Base-by-base conservation (phyloP, 2,888 invertebrate genomes). In the Melinaea menophilus region DNA sequence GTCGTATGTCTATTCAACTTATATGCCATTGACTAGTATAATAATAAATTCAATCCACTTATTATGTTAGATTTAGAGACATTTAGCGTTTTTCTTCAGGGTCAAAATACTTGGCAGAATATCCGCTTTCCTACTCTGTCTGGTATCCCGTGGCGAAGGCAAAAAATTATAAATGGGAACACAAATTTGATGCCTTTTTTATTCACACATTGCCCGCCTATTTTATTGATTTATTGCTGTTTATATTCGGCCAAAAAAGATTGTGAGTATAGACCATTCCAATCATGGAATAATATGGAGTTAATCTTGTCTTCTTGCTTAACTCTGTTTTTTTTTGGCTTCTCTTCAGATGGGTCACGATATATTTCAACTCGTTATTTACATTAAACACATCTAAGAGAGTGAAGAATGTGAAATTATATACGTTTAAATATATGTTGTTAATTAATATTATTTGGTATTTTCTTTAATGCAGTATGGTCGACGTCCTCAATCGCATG, bases 131-230 rank as follows among this genome's bases (percentile, higher is more conserved):
- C 68, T 90, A 93, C 57, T 92, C 93, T 1, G 86, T 95, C 1
- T 94, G 96, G 93, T 94, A 93, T 77, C 94, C 94, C 0, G 93
- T 93, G 51, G 95, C 95, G 4, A 91, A 92, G 55, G 87, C 93
- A 11, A 94, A 94, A 69, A 90, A 92, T 3, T 94, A 88, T 66
- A 93, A 92, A 74, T 79, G 92, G 34, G 75, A 92, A 13, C 94
- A 95, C 74, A 81, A 90, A 63, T 71, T 94, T 5, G 86, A 92
- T 34, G 92, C 93, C 0, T 84, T 94, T 57, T 92, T 94, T 69
- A 90, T 93, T 5, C 95, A 95, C 72, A 87, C 92, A 33, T 71
- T 95, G 31, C 95, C 95, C 0, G 95, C 95, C 0, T 94, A 94
- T 70, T 77, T 94, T 12, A 90, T 95, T 56, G 95, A 95, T 75